Conservation (phyloP, 2,113 vertebrate genomes). For the Gopherus evgoodei region DNA sequence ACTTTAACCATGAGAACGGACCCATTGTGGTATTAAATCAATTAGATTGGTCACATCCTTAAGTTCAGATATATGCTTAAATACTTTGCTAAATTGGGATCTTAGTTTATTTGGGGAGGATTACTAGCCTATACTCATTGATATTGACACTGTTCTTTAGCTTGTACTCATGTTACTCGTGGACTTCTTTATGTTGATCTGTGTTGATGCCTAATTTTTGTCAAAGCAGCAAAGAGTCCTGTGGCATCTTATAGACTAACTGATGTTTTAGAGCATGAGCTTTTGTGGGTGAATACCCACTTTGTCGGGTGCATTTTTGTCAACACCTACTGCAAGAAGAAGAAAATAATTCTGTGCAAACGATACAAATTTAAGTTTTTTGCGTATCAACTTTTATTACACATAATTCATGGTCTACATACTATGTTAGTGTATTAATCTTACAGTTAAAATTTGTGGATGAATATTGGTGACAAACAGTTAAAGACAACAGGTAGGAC, state of each 20-base stretch:
- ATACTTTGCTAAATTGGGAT: not conserved
- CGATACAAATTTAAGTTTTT: not conserved
- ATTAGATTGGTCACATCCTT: not conserved
- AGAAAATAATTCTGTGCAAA: not conserved
- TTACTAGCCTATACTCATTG: not conserved
- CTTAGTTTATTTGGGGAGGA: not conserved
- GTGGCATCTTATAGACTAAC: too few relatives aligned
- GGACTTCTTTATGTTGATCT: not conserved
- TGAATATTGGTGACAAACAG: not conserved
- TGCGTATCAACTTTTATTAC: not conserved
- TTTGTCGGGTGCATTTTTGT: not conserved
- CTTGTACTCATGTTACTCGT: not conserved
- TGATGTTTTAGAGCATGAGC: too few relatives aligned
- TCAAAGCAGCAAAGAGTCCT: not conserved
- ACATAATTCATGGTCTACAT: not conserved
- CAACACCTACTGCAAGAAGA: not conserved
- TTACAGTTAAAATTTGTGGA: not conserved
- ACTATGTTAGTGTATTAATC: not conserved
- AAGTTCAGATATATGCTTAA: not conserved
- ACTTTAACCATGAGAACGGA: not conserved
- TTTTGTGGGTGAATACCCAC: too few relatives aligned
- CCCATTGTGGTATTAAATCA: not conserved
- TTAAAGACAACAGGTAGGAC: not conserved
- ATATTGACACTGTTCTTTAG: not conserved
- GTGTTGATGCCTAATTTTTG: not conserved